Base-by-base conservation (phyloP, 2,113 vertebrate species). In the Rhinoptilus africanus region DNA sequence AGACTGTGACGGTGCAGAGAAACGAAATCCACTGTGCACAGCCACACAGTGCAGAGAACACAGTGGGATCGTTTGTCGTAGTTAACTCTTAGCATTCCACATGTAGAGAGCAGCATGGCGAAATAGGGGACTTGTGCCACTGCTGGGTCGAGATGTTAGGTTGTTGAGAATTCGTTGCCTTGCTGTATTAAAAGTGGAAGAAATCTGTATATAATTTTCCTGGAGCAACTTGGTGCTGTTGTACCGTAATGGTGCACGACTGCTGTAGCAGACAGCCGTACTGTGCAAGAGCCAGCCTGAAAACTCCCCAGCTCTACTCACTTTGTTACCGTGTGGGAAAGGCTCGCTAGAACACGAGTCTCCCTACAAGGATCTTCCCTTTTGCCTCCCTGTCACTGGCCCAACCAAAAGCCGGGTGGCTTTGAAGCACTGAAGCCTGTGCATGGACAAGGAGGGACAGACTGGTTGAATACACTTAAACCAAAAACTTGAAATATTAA, bases 371-470 rank as follows among this genome's bases (percentile, higher is more conserved):
- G 37, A 45, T 64, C 19, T 79, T 90, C 11, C n/a, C 32, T 50
- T 74, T 62, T 86, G 14, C 32, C 12, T 71, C 27, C 35, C 10
- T 73, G 50, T 79, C 17, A 26, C 11, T 43, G 79, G 20, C 22
- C 22, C 56, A 18, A 27, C 37, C 18, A 28, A 22, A 62, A 41
- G 18, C 4, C 10, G 24, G 6, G 23, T 67, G 45, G 35, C 48
- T 66, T 26, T 71, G 71, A 59, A 74, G 17, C n/a, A 7, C 37
- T 75, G 71, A 45, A 83, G 43, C 12, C 19, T 68, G 6, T 47
- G 4, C 1, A 0, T 39, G 28, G 43, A 43, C 4, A 4, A 28
- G 48, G 39, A 12, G 37, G 22, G 8, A 10, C 34, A 16, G 15
- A 32, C 8, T 1, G 1, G 14, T 54, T 50, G 60, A 74, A 68